phyloP scores from a whole-genome alignment of 1,140 invertebrate species.

The Pseudomyrmex sp. region DNA sequence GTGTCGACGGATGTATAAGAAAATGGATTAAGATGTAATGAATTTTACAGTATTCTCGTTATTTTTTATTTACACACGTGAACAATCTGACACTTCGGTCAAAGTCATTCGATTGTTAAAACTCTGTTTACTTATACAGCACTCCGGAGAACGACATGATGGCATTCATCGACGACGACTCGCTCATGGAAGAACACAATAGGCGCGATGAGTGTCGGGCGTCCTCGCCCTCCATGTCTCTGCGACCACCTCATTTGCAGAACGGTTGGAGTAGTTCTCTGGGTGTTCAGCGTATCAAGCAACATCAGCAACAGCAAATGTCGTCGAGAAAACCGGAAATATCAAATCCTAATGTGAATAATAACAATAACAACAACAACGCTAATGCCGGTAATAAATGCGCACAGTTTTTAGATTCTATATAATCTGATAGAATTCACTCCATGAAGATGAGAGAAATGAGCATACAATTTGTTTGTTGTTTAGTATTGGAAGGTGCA shows the following conservation, averaged over 20 bases:
- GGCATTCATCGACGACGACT: constrained; percentile 85
- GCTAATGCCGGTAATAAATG: constrained; percentile 67
- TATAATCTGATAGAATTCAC: background rate
- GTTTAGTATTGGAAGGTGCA: constrained; percentile 73
- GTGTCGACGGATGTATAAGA: too few species aligned
- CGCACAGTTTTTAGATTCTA: constrained; percentile 16
- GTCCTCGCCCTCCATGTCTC: constrained; percentile 71
- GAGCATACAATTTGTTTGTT: background rate
- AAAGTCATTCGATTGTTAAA: background rate
- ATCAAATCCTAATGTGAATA: constrained; percentile 81
- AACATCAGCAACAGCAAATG: constrained; percentile 67
- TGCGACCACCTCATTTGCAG: constrained; percentile 74
- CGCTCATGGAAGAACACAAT: constrained; percentile 75
- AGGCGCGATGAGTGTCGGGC: constrained; percentile 72
- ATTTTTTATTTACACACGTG: background rate
- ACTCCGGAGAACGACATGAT: constrained; percentile 84
- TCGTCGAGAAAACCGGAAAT: constrained; percentile 72
- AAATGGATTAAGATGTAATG: constrained; percentile 2
- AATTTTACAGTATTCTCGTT: background rate
- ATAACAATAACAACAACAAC: constrained; percentile 84
- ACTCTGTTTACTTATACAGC: constrained; percentile 65
- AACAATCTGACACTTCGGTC: background rate
- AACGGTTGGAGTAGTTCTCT: constrained; percentile 80
- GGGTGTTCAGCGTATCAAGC: constrained; percentile 61
- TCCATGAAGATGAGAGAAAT: constrained; percentile 58